Conservation (phyloP, 2,113 vertebrate species). For the Myxocyprinus asiaticus region DNA sequence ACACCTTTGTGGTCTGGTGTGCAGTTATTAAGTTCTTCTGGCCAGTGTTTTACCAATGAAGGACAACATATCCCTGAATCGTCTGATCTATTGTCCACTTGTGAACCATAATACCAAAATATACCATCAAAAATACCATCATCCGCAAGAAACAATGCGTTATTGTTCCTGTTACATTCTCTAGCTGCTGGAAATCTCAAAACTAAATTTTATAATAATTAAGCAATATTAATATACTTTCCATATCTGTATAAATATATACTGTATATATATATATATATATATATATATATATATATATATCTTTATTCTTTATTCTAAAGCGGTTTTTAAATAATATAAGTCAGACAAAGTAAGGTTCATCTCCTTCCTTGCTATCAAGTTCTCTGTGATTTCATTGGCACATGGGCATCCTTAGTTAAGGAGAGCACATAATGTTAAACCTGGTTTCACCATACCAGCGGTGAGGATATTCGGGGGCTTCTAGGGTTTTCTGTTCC, state of each 20-base stretch:
- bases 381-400: constrained; percentile 56
- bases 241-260: neutral
- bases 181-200: neutral
- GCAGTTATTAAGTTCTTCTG: constrained; percentile 6
- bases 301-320: constrained; percentile 44
- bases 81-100: neutral
- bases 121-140: constrained; percentile 8
- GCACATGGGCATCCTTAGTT: constrained; percentile 65
- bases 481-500: constrained; percentile 82
- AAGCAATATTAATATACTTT: constrained; percentile 61
- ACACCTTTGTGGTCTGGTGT: neutral
- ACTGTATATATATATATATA: constrained; percentile 53
- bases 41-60: constrained; percentile 5
- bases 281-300: constrained; percentile 51
- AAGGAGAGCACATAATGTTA: constrained; percentile 54
- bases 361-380: neutral
- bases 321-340: constrained; percentile 24
- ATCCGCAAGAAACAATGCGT: neutral
- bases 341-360: constrained; percentile 25
- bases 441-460: constrained; percentile 85
- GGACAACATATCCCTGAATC: neutral
- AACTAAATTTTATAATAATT: constrained; percentile 41
- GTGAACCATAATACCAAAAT: constrained; percentile 22
- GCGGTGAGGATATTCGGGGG: constrained; percentile 85
- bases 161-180: constrained; percentile 41